Base-by-base conservation (phyloP, 2,113 vertebrate genomes). In the Thunnus maccoyii region DNA sequence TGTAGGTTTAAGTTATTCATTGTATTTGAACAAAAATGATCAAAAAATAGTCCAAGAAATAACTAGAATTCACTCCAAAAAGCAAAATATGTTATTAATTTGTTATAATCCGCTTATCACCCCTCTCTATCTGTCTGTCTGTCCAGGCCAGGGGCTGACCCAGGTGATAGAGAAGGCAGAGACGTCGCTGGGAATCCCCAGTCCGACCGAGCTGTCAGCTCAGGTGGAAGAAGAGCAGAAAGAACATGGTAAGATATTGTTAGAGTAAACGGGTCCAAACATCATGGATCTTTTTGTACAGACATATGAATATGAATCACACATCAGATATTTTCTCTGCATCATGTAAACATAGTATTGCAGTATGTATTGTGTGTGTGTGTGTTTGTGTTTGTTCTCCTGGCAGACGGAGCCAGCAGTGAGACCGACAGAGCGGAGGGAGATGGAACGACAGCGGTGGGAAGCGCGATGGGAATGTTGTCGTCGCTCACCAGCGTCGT, bases 161-260 rank as follows among this genome's bases (percentile, higher is more conserved):
- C 97, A 96, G 89, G 98, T 96, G 72, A 98, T 99, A n/a, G 98
- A 99, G 90, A 99, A 99, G 91, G 98, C 98, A 10, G 98, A 99
- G 93, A 96, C 96, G 0, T 96, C 97, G 0, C 94, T 99, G 81
- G 98, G 98, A 60, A 98, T 99, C 66, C 98, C 98, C 41, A 98
- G 95, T 88, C 97, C 98, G 4, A 93, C 78, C 44, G 96, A 97
- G 82, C 90, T 99, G 50, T 96, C 96, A 0, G 83, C 95, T 5
- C 94, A 96, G 32, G 72, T 88, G 72, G 91, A 92, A 64, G 92
- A 92, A 62, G 89, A 92, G 36, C 77, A 88, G 78, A 78, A 64
- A 83, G 93, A 94, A 93, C 95, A 32, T 90, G 95, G 92, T 93
- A n/a, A 85, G 52, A 17, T 13, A 0, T 20, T 2, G 2, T 55